Conservation (phyloP, 2,113 vertebrate genomes). For the Pseudopipra pipra region DNA sequence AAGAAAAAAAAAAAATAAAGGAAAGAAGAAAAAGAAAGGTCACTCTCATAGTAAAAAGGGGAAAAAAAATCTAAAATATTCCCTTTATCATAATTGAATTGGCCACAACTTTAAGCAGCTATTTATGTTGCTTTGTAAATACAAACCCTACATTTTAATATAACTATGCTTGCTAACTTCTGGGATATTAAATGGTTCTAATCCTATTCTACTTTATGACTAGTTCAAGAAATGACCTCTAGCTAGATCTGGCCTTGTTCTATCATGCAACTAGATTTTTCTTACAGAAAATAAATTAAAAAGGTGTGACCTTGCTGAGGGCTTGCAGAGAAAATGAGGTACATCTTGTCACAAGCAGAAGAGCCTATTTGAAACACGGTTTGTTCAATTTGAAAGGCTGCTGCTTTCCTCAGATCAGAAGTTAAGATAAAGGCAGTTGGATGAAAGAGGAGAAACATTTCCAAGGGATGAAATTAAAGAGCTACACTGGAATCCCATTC, state of each 20-base stretch:
- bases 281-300: slow-evolving; percentile 94
- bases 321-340: slow-evolving; percentile 93
- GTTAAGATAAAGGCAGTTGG: slow-evolving; percentile 81
- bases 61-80: background rate
- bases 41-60: background rate
- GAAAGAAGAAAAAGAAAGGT: background rate
- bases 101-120: background rate
- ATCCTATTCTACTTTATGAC: slow-evolving; percentile 83
- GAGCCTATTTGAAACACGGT: slow-evolving; percentile 87
- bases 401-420: slow-evolving; percentile 79
- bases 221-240: slow-evolving; percentile 90
- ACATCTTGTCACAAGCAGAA: slow-evolving; percentile 92
- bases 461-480: slow-evolving; percentile 88
- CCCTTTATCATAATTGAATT: background rate
- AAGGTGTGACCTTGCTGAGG: slow-evolving; percentile 96
- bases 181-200: slow-evolving; percentile 70
- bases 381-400: slow-evolving; percentile 93
- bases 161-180: slow-evolving; percentile 63
- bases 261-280: slow-evolving; percentile 79
- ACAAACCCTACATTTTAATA: slow-evolving; percentile 15
- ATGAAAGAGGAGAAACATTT: slow-evolving; percentile 84
- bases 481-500: slow-evolving; percentile 85
- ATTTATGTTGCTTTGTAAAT: slow-evolving; percentile 9
- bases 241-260: slow-evolving; percentile 88
- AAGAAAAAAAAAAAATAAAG: background rate